phyloP scores from a whole-genome alignment of 53 echinoderm and acorn worm species.

The Hippasteria phrygiana region DNA sequence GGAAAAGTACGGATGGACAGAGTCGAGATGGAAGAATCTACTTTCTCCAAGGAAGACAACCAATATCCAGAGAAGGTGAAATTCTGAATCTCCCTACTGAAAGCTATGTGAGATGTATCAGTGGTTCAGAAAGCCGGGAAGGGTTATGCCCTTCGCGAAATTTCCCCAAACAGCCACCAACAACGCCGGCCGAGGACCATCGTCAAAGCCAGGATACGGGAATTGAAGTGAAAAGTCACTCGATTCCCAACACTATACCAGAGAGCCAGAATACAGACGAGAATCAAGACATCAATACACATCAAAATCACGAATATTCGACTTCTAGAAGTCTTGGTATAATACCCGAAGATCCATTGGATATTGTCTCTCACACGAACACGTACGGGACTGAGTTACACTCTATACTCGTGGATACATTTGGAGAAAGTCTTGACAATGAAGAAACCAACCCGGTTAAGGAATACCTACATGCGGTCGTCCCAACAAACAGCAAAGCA shows the following conservation, averaged over 20 bases:
- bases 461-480: constrained; percentile 13
- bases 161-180: constrained; percentile 79
- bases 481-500: not conserved
- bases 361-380: constrained; percentile 41
- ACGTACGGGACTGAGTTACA: constrained; percentile 32
- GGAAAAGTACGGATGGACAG: constrained; percentile 4
- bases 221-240: not conserved
- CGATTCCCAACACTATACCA: constrained; percentile 22
- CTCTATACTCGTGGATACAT: constrained; percentile 14
- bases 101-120: constrained; percentile 19
- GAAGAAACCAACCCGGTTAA: not conserved
- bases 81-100: not conserved
- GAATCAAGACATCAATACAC: not conserved
- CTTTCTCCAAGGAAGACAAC: constrained; percentile 28
- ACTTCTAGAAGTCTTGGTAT: constrained; percentile 15
- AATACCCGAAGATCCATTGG: constrained; percentile 27
- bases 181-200: constrained; percentile 69
- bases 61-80: constrained; percentile 37
- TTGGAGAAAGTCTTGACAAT: not conserved
- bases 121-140: constrained; percentile 10
- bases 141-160: not conserved
- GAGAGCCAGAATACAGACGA: constrained; percentile 35
- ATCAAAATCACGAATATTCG: not conserved
- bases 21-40: constrained; percentile 20
- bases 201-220: not conserved